phyloP scores from a whole-genome alignment of 2,113 vertebrate genomes.

The Vidua chalybeata region DNA sequence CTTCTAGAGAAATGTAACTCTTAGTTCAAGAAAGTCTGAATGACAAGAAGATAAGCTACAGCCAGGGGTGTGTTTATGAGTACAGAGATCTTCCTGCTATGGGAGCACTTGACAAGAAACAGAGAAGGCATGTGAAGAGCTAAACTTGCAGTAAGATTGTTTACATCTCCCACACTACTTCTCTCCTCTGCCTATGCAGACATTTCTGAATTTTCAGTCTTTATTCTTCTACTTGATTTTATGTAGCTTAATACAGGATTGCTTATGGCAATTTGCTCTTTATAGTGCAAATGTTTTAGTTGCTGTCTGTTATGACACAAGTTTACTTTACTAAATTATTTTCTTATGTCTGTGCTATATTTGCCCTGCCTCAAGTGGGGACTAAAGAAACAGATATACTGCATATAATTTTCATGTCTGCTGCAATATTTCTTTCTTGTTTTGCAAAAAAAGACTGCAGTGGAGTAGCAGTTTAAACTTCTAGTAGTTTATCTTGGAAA shows the following conservation, averaged over 20 bases:
- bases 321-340: not conserved
- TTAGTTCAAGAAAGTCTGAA: not conserved
- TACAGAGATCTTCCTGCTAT: not conserved
- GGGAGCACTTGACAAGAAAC: conserved; percentile 10
- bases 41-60: not conserved
- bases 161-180: not conserved
- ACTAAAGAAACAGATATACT: not conserved
- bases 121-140: not conserved
- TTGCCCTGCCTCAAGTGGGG: not conserved
- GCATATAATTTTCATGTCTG: not conserved
- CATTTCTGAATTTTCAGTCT: not conserved
- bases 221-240: not conserved
- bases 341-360: not conserved
- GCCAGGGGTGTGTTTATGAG: not conserved
- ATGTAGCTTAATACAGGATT: not conserved
- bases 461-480: not conserved
- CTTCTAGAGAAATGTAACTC: not conserved
- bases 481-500: not conserved
- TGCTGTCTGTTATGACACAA: not conserved
- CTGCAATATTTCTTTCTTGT: not conserved
- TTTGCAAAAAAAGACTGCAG: not conserved
- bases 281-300: not conserved
- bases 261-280: not conserved
- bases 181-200: not conserved
- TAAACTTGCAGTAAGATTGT: not conserved